Evolutionary conservation across 2,113 vertebrate species (phyloP).

Genomic region (Pholis gunnellus): DNA sequence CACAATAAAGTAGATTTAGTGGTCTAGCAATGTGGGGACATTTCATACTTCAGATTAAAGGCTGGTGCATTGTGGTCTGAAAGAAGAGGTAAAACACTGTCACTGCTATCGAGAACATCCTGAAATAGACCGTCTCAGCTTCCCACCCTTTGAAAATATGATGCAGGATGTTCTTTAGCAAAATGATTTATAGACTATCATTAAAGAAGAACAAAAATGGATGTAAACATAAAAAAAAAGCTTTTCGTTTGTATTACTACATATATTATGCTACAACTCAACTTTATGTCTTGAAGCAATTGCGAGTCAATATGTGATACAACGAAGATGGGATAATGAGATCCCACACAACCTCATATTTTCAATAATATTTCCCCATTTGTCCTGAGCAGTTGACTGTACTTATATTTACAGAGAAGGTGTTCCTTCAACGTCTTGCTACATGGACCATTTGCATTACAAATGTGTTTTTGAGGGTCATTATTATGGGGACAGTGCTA

Average conservation of each 20-base stretch:
- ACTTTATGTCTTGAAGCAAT: neutral
- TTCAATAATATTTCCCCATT: constrained; percentile 17
- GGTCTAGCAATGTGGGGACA: constrained; percentile 52
- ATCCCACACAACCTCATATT: neutral
- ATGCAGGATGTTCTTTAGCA: neutral
- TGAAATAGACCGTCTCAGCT: neutral
- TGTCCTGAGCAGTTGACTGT: constrained; percentile 27
- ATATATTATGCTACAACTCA: neutral
- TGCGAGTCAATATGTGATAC: neutral
- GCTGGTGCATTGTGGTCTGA: constrained; percentile 33
- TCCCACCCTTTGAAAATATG: neutral
- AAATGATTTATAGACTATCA: neutral
- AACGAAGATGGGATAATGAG: neutral
- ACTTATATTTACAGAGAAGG: constrained; percentile 36
- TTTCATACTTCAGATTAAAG: constrained; percentile 67
- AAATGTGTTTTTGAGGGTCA: constrained; percentile 31
- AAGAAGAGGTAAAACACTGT: constrained; percentile 39
- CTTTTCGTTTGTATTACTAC: neutral
- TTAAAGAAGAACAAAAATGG: neutral
- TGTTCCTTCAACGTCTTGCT: constrained; percentile 33
- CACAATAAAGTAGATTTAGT: constrained; percentile 81
- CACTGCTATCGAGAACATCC: constrained; percentile 19
- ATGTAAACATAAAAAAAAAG: neutral
- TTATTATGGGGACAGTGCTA: constrained; percentile 36
- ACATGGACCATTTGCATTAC: constrained; percentile 41